Evolutionary conservation across 2,888 invertebrate genomes (phyloP), one percentile per base, ranked within the genome.

Genomic region (Zhengitettix transpicula): DNA sequence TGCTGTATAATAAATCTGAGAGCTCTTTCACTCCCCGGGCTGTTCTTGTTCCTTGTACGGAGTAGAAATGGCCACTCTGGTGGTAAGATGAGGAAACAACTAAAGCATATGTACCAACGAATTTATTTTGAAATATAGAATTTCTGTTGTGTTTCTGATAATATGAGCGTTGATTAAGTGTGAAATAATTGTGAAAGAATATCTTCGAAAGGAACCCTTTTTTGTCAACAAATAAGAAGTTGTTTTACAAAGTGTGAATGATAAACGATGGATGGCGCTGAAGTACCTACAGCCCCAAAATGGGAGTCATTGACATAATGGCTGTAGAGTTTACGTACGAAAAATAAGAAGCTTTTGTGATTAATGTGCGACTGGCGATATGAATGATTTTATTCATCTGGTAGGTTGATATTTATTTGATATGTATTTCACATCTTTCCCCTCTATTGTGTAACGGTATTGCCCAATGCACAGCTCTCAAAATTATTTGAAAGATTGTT

Each of bases 291-390:
- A 59, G 60, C 59, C 58, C 56, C 64, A 64, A 65, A 66, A 65
- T 66, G 66, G 66, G 66, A 66, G 66, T 66, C 66, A 66, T 65
- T 66, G 66, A 66, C 66, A 65, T 65, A 65, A 65, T 65, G 65
- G 64, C 64, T 64, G 65, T 64, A 60, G 62, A 64, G 65, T 62
- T 63, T 65, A 64, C 64, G 61, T 58, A 61, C 60, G 60, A 58
- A 62, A 61, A 59, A 55, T 56, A 59, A 40, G 55, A 59, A 58
- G 57, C 52, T 51, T 51, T 59, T 53, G 53, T 42, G 17, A 44
- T 55, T 28, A 40, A 40, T 10, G 10, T 60, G 28, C 42, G 16
- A 40, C 10, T 55, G 16, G 52, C 40, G 12, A 42, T 47, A 58
- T 62, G 55, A 40, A 47, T 58, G 40, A 44, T 57, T 55, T 47